Evolutionary conservation across 2,888 invertebrate genomes (phyloP).

Genomic region (Oscheius sp.): DNA sequence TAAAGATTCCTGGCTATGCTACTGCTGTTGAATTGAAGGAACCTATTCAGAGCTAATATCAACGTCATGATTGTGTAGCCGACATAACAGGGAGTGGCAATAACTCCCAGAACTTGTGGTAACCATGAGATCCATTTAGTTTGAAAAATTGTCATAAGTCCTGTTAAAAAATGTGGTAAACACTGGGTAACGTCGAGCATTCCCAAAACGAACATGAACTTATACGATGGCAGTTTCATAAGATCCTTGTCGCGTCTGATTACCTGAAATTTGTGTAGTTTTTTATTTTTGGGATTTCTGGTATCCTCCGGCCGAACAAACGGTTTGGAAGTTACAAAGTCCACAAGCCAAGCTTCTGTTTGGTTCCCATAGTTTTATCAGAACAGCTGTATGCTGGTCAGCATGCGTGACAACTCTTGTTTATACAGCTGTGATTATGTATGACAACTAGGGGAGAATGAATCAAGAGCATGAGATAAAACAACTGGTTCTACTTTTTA

Average conservation of each 20-base stretch:
- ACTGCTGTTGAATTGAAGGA: conserved; percentile 53
- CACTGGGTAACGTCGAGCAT: conserved; percentile 61
- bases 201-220: conserved; percentile 63
- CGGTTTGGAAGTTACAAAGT: too few relatives aligned
- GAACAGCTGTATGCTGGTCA: too few relatives aligned
- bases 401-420: too few relatives aligned
- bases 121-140: conserved; percentile 43
- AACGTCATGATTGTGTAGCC: conserved; percentile 64
- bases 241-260: conserved; percentile 62
- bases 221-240: conserved; percentile 57
- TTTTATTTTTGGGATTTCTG: too few relatives aligned
- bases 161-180: conserved; percentile 63
- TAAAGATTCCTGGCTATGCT: background rate
- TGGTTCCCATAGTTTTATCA: too few relatives aligned
- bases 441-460: background rate
- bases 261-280: conserved; percentile 40
- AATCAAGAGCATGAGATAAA: too few relatives aligned
- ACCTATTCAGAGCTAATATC: conserved; percentile 59
- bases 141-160: conserved; percentile 60
- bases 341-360: too few relatives aligned
- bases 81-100: conserved; percentile 66
- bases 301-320: too few relatives aligned
- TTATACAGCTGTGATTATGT: background rate
- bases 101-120: conserved; percentile 59
- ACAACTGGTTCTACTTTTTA: too few relatives aligned